A percentile compares a stretch with the other conserved stretches of the same genome.
Evolutionary conservation across 1,140 invertebrate species (phyloP).

Genomic region (Drosophila oshimai): DNA sequence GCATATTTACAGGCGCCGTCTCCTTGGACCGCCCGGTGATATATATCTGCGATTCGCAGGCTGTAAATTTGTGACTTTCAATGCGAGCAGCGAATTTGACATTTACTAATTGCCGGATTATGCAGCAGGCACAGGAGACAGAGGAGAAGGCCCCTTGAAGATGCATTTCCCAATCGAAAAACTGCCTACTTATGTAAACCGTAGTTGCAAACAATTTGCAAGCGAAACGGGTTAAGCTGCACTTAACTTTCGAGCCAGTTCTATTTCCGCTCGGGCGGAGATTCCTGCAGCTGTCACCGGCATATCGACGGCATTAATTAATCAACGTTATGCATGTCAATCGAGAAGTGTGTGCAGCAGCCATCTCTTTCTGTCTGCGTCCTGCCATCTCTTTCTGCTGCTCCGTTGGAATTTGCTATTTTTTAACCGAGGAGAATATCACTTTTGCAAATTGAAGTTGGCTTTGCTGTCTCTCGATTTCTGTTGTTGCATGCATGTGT

Average conservation of each 20-base stretch:
- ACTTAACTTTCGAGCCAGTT: conserved; percentile 2
- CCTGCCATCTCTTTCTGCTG: background rate
- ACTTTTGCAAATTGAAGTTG: conserved; percentile 71
- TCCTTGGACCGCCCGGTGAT: conserved; percentile 32
- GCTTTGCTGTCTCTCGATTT: conserved; percentile 21
- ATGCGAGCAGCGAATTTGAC: conserved; percentile 47
- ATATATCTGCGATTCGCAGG: conserved; percentile 36
- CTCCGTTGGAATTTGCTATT: conserved; percentile 23
- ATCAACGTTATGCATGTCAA: conserved; percentile 48
- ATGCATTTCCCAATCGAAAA: conserved; percentile 12
- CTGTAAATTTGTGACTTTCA: conserved; percentile 68
- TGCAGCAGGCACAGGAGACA: conserved; percentile 8
- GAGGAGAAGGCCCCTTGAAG: background rate
- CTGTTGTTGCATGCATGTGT: conserved; percentile 48
- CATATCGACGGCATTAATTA: conserved; percentile 56
- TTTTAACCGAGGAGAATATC: conserved; percentile 47
- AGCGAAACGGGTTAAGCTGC: conserved; percentile 35
- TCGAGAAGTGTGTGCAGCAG: conserved; percentile 6
- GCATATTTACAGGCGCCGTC: conserved; percentile 48
- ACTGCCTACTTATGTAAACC: background rate
- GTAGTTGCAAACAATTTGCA: background rate
- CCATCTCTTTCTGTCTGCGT: background rate
- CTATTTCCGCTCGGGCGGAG: conserved; percentile 16
- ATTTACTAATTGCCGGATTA: conserved; percentile 53
- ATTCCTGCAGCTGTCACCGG: conserved; percentile 20